Evolutionary conservation across 2,888 invertebrate genomes (phyloP).

Genomic region (Xylocampa areola): DNA sequence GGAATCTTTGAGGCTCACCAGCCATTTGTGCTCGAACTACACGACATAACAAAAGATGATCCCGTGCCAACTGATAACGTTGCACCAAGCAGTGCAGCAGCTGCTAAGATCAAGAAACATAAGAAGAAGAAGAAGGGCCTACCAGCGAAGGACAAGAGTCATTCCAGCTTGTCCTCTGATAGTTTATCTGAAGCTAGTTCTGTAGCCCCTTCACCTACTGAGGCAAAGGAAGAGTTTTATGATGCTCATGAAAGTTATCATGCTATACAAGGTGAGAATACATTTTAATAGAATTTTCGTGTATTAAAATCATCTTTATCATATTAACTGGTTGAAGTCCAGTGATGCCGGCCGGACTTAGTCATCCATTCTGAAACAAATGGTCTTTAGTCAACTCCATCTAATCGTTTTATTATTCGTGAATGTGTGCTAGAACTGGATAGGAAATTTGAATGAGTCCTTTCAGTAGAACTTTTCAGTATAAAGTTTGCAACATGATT

Average conservation of each 20-base stretch:
- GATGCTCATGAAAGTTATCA: constrained; percentile 79
- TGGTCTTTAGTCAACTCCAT: too few relatives aligned
- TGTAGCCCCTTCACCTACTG: constrained; percentile 46
- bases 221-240: constrained; percentile 73
- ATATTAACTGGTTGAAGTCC: too few relatives aligned
- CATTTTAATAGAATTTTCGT: neutral
- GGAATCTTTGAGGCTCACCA: constrained; percentile 57
- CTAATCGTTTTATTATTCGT: too few relatives aligned
- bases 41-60: constrained; percentile 69
- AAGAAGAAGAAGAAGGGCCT: constrained; percentile 65
- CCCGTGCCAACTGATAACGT: constrained; percentile 38
- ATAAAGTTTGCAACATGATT: too few relatives aligned
- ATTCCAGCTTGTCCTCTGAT: constrained; percentile 60
- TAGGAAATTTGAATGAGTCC: too few relatives aligned
- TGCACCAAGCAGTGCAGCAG: neutral
- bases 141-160: constrained; percentile 40
- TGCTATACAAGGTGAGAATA: constrained; percentile 65
- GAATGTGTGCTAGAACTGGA: too few relatives aligned
- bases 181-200: constrained; percentile 63
- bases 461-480: too few relatives aligned
- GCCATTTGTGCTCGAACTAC: constrained; percentile 71
- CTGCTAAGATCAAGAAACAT: constrained; percentile 58
- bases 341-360: too few relatives aligned
- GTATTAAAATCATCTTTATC: neutral
- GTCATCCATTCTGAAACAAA: too few relatives aligned